Evolutionary conservation across 2,797 vertebrate species (phyloP).

Genomic region (Fistularia tabacaria): DNA sequence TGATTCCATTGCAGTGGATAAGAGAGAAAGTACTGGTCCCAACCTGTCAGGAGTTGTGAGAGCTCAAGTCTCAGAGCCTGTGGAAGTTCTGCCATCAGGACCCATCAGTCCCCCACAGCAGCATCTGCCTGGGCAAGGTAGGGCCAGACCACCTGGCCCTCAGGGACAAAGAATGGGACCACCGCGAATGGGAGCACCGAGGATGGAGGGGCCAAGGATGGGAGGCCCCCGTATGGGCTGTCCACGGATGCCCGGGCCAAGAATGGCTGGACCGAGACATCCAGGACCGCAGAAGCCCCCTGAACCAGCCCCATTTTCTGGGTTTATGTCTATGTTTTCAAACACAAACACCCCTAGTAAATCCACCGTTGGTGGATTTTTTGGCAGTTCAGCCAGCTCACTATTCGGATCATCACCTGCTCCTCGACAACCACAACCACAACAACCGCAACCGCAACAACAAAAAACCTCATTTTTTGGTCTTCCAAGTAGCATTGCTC

Average conservation of each 20-base stretch:
- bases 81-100: constrained; percentile 18
- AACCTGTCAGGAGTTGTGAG: constrained; percentile 15
- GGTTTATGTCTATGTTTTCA: constrained; percentile 91
- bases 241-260: constrained; percentile 44
- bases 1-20: constrained; percentile 8
- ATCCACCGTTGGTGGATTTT: constrained; percentile 79
- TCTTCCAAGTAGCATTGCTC: constrained; percentile 75
- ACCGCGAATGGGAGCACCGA: constrained; percentile 38
- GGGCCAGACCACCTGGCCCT: constrained; percentile 33
- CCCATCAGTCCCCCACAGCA: constrained; percentile 29
- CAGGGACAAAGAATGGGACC: constrained; percentile 43
- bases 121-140: constrained; percentile 38
- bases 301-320: constrained; percentile 83
- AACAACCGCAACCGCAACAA: constrained; percentile 74
- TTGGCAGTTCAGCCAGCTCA: constrained; percentile 76
- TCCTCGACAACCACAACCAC: constrained; percentile 66
- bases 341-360: constrained; percentile 75
- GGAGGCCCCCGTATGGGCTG: constrained; percentile 32
- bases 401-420: constrained; percentile 70
- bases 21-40: constrained; percentile 25
- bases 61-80: constrained; percentile 16
- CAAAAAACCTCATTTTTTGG: constrained; percentile 87
- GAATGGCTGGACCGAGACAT: constrained; percentile 49
- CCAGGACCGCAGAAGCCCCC: constrained; percentile 69
- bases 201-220: constrained; percentile 44